Conservation (phyloP, 1,140 invertebrate genomes). For the Leguminivora glycinivorella region DNA sequence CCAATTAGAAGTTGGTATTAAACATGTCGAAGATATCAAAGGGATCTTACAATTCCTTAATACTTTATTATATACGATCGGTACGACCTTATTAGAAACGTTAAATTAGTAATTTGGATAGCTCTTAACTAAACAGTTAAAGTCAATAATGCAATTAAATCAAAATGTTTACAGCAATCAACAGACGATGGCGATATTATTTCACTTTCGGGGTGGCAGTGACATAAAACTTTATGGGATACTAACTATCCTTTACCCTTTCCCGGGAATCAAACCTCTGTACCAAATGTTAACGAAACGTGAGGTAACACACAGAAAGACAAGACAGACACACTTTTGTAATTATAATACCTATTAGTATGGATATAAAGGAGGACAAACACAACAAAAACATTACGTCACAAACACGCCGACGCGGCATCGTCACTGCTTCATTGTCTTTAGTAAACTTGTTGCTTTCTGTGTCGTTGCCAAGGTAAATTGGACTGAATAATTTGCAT, state of each 20-base stretch:
- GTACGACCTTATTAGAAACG: not conserved
- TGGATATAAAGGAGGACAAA: not conserved
- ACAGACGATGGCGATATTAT: too few relatives aligned
- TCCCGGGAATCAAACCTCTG: too few relatives aligned
- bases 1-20: not conserved
- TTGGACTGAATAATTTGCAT: not conserved
- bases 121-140: too few relatives aligned
- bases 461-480: not conserved
- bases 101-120: too few relatives aligned
- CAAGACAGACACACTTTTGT: too few relatives aligned
- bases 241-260: too few relatives aligned
- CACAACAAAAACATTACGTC: not conserved
- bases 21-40: not conserved
- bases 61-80: not conserved
- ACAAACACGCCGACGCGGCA: not conserved
- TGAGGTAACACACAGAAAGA: too few relatives aligned
- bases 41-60: not conserved
- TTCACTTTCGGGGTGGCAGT: too few relatives aligned
- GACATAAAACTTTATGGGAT: too few relatives aligned
- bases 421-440: slow-evolving; percentile 1
- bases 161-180: too few relatives aligned
- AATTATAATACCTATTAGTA: not conserved
- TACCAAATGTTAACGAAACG: too few relatives aligned
- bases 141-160: too few relatives aligned
- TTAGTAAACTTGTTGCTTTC: not conserved